phyloP scores from a whole-genome alignment of 1,140 invertebrate genomes.

The Eriosoma lanigerum region DNA sequence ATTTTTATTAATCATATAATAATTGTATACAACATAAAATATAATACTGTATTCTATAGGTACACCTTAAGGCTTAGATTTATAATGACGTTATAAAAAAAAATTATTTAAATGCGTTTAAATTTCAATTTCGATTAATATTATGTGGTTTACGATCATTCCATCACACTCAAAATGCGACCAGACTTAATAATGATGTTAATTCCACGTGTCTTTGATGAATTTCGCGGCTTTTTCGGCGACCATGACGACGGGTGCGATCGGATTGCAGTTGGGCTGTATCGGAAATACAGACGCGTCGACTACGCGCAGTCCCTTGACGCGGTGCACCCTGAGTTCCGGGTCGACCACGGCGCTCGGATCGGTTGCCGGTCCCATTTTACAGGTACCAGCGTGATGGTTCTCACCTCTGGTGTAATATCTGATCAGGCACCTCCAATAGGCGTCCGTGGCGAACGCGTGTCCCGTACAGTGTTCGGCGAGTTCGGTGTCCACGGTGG shows the following conservation, averaged over 20 bases:
- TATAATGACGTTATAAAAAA: too few species aligned
- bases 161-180: too few species aligned
- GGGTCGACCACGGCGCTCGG: constrained; percentile 67
- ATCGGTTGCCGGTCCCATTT: constrained; percentile 72
- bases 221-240: constrained; percentile 75
- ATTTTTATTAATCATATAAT: too few species aligned
- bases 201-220: constrained; percentile 62
- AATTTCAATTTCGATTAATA: too few species aligned
- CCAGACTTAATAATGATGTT: not conserved
- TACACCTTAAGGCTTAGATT: too few species aligned
- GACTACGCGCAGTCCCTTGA: constrained; percentile 68
- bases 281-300: constrained; percentile 80
- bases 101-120: too few species aligned
- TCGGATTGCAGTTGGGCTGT: constrained; percentile 73
- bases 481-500: constrained; percentile 60
- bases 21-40: too few species aligned
- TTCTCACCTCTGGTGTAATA: constrained; percentile 27
- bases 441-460: constrained; percentile 65
- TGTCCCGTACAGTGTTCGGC: constrained; percentile 64
- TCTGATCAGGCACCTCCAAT: constrained; percentile 71
- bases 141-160: too few species aligned
- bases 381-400: constrained; percentile 62
- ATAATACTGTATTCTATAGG: too few species aligned
- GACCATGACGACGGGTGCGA: constrained; percentile 76
- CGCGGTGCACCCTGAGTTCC: constrained; percentile 67